These are phyloP conservation scores for Myotis davidii DNA, from an alignment of 2,113 vertebrate species.

Conservation along the genomic window DNA sequence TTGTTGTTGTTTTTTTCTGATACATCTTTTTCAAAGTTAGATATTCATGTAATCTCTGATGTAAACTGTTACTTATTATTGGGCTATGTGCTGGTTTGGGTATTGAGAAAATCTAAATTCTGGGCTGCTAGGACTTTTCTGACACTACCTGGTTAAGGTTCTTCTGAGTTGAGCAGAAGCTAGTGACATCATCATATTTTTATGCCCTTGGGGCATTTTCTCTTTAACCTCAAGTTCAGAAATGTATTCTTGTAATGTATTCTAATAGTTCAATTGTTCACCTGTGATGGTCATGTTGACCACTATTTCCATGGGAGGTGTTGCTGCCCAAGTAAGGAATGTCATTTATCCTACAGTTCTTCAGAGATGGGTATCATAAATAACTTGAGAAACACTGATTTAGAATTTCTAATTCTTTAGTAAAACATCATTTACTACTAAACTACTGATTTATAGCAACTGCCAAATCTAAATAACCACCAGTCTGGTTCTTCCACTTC, in stretches of 20 bases:
- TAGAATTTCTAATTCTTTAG: background rate
- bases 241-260: background rate
- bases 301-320: background rate
- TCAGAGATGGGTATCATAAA: background rate
- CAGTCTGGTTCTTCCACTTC: background rate
- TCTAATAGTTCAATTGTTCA: background rate
- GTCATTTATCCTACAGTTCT: background rate
- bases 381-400: background rate
- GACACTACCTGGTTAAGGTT: background rate
- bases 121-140: background rate
- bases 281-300: background rate
- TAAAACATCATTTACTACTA: background rate
- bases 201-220: background rate
- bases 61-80: background rate
- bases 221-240: conserved; percentile 16
- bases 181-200: background rate
- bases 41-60: background rate
- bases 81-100: background rate
- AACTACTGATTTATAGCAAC: background rate
- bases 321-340: background rate
- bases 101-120: conserved; percentile 17
- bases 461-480: background rate
- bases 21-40: conserved; percentile 5
- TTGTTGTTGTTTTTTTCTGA: background rate
- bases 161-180: background rate